A percentile compares a stretch with the other conserved stretches of the same genome.
Conservation (phyloP, 2,113 vertebrate genomes). For the Psephotus haematonotus region DNA sequence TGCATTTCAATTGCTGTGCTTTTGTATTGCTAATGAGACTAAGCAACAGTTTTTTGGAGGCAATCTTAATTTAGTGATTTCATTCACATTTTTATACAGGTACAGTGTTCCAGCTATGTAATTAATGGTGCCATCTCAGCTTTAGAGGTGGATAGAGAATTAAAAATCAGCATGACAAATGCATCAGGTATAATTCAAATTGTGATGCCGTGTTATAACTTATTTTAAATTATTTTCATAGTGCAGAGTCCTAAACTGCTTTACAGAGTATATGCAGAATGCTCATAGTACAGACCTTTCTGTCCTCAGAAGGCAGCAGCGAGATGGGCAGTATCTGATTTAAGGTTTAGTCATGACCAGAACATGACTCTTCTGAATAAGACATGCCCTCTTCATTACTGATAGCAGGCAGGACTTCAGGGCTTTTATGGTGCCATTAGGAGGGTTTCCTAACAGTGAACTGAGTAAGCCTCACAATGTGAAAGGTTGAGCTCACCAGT, state of each 20-base stretch:
- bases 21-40: constrained; percentile 43
- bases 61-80: not conserved
- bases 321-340: not conserved
- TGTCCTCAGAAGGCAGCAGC: not conserved
- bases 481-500: not conserved
- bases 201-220: not conserved
- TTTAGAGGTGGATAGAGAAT: constrained; percentile 25
- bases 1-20: constrained; percentile 45
- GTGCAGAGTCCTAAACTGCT: not conserved
- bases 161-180: constrained; percentile 30
- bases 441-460: not conserved
- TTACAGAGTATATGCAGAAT: not conserved
- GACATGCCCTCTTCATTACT: not conserved
- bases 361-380: not conserved
- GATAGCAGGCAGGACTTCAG: not conserved
- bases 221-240: not conserved
- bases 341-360: not conserved
- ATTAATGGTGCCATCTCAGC: constrained; percentile 13
- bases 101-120: constrained; percentile 4
- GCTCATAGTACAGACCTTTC: not conserved
- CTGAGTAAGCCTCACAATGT: not conserved
- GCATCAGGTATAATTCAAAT: constrained; percentile 1
- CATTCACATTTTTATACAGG: constrained; percentile 45
- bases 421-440: not conserved
- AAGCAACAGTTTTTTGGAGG: constrained; percentile 40